These are phyloP conservation scores for Gallinago solitaria DNA, from an alignment of 2,797 vertebrate species.

Conservation along the genomic window DNA sequence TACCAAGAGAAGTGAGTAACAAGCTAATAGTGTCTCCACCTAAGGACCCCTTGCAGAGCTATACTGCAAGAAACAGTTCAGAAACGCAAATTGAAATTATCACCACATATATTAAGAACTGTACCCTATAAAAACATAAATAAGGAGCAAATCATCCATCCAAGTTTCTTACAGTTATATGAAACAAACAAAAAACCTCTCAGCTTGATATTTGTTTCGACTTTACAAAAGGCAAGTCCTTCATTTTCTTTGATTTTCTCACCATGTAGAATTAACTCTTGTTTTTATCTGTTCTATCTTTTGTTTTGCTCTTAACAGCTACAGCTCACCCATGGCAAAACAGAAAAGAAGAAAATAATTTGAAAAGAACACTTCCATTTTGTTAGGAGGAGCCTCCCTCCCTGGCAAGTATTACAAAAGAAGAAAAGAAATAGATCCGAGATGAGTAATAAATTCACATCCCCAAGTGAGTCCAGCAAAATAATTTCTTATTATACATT, in stretches of 20 bases:
- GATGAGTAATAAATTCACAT: conserved; percentile 25
- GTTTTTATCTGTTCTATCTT: not conserved
- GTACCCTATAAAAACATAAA: not conserved
- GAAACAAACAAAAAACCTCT: not conserved
- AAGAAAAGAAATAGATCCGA: conserved; percentile 26
- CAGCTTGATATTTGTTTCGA: not conserved
- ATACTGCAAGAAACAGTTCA: not conserved
- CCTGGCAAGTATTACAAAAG: not conserved
- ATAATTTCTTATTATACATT: conserved; percentile 34
- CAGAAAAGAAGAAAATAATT: not conserved
- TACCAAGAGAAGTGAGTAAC: not conserved
- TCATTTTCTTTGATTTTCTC: not conserved
- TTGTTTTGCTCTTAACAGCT: not conserved
- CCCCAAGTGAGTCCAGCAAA: conserved; percentile 9
- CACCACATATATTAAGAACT: not conserved
- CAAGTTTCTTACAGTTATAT: not conserved
- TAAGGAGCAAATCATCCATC: not conserved
- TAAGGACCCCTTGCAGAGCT: not conserved
- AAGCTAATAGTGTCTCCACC: not conserved
- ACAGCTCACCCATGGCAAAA: not conserved
- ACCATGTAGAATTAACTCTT: not conserved
- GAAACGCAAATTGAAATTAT: not conserved
- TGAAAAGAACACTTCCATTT: not conserved
- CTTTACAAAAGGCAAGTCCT: not conserved
- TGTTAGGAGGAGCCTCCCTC: not conserved